These are phyloP conservation scores for Mizuhopecten yessoensis DNA, from an alignment of 1,140 invertebrate genomes.

Conservation along the genomic window DNA sequence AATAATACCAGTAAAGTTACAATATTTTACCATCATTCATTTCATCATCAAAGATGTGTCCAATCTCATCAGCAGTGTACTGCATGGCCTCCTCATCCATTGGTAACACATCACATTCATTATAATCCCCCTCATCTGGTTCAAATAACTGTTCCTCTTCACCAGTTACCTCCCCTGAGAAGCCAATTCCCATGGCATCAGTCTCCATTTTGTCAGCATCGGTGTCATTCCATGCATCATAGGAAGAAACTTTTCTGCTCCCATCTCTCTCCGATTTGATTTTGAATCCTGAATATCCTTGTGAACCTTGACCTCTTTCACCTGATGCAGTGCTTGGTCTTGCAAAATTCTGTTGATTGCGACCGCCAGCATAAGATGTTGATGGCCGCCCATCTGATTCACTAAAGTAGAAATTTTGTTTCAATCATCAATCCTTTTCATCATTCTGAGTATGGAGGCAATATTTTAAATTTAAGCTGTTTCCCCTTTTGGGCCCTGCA, in stretches of 20 bases:
- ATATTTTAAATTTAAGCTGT: too few species aligned
- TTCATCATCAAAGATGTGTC: conserved; percentile 42
- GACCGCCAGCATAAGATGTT: not conserved
- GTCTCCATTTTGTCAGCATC: not conserved
- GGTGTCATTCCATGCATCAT: not conserved
- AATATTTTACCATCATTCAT: not conserved
- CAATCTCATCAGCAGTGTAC: conserved; percentile 43
- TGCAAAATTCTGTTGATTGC: not conserved
- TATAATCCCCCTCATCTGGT: conserved; percentile 56
- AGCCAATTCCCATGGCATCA: conserved; percentile 1
- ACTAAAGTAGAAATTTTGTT: not conserved
- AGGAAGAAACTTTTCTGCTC: not conserved
- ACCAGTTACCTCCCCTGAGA: not conserved
- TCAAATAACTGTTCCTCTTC: not conserved
- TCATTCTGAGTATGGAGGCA: too few species aligned
- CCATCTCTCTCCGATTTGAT: not conserved
- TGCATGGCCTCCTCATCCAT: conserved; percentile 58
- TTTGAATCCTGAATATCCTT: not conserved
- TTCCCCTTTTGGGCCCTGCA: too few species aligned
- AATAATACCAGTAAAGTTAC: too few species aligned
- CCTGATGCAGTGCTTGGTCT: not conserved
- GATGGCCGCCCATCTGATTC: not conserved
- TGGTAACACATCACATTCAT: conserved; percentile 46
- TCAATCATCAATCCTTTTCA: too few species aligned
- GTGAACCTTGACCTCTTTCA: not conserved